These are phyloP conservation scores for Seriola rivoliana DNA, from an alignment of 2,113 vertebrate genomes.

Conservation along the genomic window DNA sequence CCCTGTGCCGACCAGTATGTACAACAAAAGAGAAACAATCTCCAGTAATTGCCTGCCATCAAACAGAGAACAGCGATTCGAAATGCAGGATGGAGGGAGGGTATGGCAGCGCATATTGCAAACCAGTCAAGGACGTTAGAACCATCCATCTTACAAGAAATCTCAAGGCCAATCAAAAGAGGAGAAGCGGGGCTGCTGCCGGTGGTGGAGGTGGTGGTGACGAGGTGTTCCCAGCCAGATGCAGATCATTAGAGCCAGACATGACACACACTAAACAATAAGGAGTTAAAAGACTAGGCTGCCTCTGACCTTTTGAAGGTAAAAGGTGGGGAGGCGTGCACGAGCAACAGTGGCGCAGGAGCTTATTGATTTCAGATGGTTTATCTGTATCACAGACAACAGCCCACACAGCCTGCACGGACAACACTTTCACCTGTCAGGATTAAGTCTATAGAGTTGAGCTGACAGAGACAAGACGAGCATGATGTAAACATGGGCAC, in stretches of 20 bases:
- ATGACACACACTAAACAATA: slow-evolving; percentile 40
- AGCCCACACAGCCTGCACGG: slow-evolving; percentile 27
- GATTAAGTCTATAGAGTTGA: slow-evolving; percentile 58
- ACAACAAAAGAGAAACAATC: slow-evolving; percentile 72
- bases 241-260: slow-evolving; percentile 33
- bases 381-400: slow-evolving; percentile 63
- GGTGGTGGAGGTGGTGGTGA: background rate
- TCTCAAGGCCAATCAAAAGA: slow-evolving; percentile 63
- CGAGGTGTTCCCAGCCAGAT: slow-evolving; percentile 13
- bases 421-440: slow-evolving; percentile 55
- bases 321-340: slow-evolving; percentile 33
- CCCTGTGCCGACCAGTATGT: slow-evolving; percentile 45
- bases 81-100: slow-evolving; percentile 50
- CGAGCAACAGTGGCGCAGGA: slow-evolving; percentile 5
- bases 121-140: slow-evolving; percentile 70
- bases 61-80: slow-evolving; percentile 56
- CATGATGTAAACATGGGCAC: slow-evolving; percentile 54
- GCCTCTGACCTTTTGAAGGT: slow-evolving; percentile 68
- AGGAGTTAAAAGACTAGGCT: slow-evolving; percentile 37
- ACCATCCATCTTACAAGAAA: slow-evolving; percentile 64
- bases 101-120: slow-evolving; percentile 38
- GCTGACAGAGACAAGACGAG: slow-evolving; percentile 39
- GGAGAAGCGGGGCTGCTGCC: background rate
- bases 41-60: slow-evolving; percentile 72
- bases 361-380: slow-evolving; percentile 71